phyloP scores from a whole-genome alignment of 2,797 vertebrate species.

The Arctocebus calabarensis region DNA sequence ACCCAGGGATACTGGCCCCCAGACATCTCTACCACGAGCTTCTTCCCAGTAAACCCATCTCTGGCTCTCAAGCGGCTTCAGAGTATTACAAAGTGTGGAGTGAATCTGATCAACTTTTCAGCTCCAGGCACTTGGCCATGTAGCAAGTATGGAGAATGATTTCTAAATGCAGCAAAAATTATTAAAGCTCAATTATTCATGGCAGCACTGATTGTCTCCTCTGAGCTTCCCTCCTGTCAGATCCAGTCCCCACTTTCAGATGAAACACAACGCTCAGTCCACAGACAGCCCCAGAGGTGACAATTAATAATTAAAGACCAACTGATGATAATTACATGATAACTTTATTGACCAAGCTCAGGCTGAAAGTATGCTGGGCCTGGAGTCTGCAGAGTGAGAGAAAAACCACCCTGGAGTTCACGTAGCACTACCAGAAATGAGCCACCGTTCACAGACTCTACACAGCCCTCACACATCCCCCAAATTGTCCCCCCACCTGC shows the following conservation, averaged over 20 bases:
- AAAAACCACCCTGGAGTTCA: accelerated
- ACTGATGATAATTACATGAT: constrained; percentile 89
- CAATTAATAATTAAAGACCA: constrained; percentile 89
- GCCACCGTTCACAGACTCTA: neutral
- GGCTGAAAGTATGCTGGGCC: constrained; percentile 64
- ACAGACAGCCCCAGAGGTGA: constrained; percentile 87
- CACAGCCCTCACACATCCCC: neutral
- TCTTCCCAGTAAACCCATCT: neutral
- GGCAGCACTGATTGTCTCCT: constrained; percentile 83
- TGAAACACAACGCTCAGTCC: constrained; percentile 82
- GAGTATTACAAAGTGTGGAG: constrained; percentile 49
- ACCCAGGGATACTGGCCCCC: accelerated
- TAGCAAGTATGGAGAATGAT: constrained; percentile 83
- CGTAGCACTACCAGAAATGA: neutral
- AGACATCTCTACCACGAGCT: accelerated
- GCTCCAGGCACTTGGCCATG: constrained; percentile 82
- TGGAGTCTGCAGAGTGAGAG: constrained; percentile 56
- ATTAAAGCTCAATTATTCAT: constrained; percentile 89
- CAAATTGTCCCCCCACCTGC: too few relatives aligned
- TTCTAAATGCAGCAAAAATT: constrained; percentile 87
- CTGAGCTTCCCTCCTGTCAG: constrained; percentile 79
- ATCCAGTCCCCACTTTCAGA: constrained; percentile 80
- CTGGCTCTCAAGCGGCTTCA: constrained; percentile 3
- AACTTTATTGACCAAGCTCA: constrained; percentile 88
- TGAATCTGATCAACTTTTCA: constrained; percentile 66